A percentile compares a stretch with the other conserved stretches of the same genome.
Evolutionary conservation across 2,888 invertebrate genomes (phyloP).

Genomic region (Acronicta aceris): DNA sequence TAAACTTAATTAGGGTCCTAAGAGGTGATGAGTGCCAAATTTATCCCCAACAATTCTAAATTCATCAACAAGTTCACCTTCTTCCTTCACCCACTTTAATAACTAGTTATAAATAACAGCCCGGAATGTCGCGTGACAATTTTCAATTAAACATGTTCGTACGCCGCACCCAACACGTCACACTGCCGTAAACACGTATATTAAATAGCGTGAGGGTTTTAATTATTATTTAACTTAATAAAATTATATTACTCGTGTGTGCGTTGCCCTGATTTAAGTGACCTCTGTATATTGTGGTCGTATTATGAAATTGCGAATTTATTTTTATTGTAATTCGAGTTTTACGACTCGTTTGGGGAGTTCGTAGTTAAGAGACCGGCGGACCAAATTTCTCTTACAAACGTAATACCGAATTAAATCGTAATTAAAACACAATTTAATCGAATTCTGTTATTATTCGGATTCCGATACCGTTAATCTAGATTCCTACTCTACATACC

Average conservation of each 20-base stretch:
- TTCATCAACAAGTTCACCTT: conserved; percentile 28
- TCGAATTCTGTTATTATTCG: too few species aligned
- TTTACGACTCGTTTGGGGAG: too few species aligned
- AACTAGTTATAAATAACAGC: conserved; percentile 40
- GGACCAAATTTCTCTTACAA: too few species aligned
- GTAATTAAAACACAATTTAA: too few species aligned
- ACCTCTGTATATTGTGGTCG: conserved; percentile 35
- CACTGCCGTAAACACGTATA: conserved; percentile 61
- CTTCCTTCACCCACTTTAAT: conserved; percentile 7
- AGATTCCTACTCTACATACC: too few species aligned
- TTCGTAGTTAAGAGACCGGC: too few species aligned
- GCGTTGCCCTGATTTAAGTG: conserved; percentile 51
- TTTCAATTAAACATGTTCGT: conserved; percentile 67
- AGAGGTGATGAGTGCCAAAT: too few species aligned
- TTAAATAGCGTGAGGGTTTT: conserved; percentile 61
- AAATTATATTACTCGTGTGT: conserved; percentile 52
- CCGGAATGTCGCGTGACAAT: conserved; percentile 64
- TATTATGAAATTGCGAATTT: background rate
- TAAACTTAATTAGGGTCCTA: too few species aligned
- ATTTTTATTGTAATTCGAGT: background rate
- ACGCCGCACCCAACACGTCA: conserved; percentile 61
- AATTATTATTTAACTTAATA: conserved; percentile 60
- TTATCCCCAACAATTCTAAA: too few species aligned
- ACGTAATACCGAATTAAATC: too few species aligned
- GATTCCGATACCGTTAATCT: too few species aligned